Conservation (phyloP, 2,797 vertebrate genomes). For the Silurus aristotelis region DNA sequence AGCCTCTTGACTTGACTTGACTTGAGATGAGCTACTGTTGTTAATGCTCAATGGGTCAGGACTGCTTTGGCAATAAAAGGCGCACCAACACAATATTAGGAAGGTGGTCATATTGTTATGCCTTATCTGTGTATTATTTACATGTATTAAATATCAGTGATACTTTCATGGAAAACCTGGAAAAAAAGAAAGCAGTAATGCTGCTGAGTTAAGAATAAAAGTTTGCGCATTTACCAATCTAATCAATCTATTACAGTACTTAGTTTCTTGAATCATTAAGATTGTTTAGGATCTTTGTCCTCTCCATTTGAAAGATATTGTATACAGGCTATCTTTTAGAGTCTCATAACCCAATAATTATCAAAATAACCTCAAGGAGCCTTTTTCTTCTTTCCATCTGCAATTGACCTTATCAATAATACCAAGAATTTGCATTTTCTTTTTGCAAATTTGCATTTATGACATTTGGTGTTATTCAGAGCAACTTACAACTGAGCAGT, state of each 20-base stretch:
- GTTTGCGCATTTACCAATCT: not conserved
- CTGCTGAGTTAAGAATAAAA: not conserved
- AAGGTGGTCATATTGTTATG: too few species aligned
- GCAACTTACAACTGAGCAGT: too few species aligned
- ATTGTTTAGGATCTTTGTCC: not conserved
- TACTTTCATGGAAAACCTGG: not conserved
- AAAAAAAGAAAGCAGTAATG: not conserved
- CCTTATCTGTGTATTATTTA: not conserved
- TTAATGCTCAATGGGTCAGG: too few species aligned
- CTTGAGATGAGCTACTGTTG: too few species aligned
- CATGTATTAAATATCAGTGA: not conserved
- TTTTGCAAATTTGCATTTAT: too few species aligned
- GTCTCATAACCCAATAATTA: not conserved
- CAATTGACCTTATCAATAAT: too few species aligned
- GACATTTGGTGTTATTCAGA: too few species aligned
- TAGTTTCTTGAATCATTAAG: not conserved
- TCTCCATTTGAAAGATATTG: not conserved
- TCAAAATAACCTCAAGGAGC: not conserved
- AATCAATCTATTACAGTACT: not conserved
- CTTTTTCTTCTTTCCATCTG: not conserved
- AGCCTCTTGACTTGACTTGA: too few species aligned
- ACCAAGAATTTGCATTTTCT: not conserved
- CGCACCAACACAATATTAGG: too few species aligned
- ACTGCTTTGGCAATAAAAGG: too few species aligned
- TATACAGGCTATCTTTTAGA: not conserved